Evolutionary conservation across 2,113 vertebrate genomes (phyloP).

Genomic region (Tringa solitaria): DNA sequence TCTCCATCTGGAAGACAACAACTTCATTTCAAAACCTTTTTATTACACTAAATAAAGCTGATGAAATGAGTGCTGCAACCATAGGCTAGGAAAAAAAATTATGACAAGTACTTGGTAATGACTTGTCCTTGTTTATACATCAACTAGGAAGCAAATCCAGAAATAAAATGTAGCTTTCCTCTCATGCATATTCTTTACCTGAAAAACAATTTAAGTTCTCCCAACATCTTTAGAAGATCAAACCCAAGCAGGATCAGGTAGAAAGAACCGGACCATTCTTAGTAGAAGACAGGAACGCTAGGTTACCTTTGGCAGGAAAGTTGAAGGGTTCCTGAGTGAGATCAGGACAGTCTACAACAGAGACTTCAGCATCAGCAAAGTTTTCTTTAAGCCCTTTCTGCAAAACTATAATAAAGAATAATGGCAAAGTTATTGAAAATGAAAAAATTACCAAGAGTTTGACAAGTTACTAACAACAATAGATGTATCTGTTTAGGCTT

Average conservation of each 20-base stretch:
- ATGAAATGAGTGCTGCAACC: neutral
- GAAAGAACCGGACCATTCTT: neutral
- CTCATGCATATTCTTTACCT: neutral
- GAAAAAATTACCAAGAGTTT: neutral
- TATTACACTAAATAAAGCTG: neutral
- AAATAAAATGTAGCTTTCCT: neutral
- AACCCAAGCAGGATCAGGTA: neutral
- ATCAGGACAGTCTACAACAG: constrained; percentile 91
- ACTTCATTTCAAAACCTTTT: neutral
- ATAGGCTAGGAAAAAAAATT: neutral
- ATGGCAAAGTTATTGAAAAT: neutral
- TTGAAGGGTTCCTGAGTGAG: constrained; percentile 87
- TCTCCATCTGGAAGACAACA: neutral
- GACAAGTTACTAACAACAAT: neutral
- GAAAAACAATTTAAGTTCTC: neutral
- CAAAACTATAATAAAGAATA: constrained; percentile 77
- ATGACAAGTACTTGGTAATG: neutral
- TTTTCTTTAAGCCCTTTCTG: constrained; percentile 86
- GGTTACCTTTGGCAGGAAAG: constrained; percentile 90
- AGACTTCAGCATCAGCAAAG: constrained; percentile 88
- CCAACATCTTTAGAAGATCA: neutral
- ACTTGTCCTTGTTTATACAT: neutral
- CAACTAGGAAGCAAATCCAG: neutral
- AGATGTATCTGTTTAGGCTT: neutral
- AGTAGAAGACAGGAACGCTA: neutral